Evolutionary conservation across 2,888 invertebrate species (phyloP).

Genomic region (Ophion ventricosus): DNA sequence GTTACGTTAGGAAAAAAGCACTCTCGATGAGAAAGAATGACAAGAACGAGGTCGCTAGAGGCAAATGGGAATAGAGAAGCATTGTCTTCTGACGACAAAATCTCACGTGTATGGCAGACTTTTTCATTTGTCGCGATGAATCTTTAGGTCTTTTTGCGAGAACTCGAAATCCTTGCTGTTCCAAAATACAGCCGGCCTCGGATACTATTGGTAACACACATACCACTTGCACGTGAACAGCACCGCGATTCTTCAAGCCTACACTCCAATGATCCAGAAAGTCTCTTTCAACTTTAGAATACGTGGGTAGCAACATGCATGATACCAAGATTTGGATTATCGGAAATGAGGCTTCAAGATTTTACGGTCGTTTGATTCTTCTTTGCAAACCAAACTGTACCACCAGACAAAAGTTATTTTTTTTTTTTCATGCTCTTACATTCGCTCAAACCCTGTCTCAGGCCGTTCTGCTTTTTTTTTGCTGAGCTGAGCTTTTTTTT

Average conservation of each 20-base stretch:
- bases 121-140: no score
- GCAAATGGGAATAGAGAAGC: no score
- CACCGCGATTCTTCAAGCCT: neutral
- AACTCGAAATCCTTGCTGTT: no score
- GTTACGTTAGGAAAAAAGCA: no score
- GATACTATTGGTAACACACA: no score
- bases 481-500: no score
- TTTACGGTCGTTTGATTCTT: neutral
- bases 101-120: no score
- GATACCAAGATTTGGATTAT: slow-evolving; percentile 6
- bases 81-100: no score
- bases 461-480: no score
- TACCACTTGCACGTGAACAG: neutral
- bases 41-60: no score
- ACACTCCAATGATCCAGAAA: slow-evolving; percentile 6
- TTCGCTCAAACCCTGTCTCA: neutral
- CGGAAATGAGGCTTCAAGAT: neutral
- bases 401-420: neutral
- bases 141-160: no score
- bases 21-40: no score
- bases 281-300: neutral
- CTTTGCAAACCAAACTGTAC: neutral
- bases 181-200: slow-evolving; percentile 1
- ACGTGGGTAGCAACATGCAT: neutral
- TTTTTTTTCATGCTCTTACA: neutral